phyloP scores from a whole-genome alignment of 2,797 vertebrate genomes.

The Argya squamiceps region DNA sequence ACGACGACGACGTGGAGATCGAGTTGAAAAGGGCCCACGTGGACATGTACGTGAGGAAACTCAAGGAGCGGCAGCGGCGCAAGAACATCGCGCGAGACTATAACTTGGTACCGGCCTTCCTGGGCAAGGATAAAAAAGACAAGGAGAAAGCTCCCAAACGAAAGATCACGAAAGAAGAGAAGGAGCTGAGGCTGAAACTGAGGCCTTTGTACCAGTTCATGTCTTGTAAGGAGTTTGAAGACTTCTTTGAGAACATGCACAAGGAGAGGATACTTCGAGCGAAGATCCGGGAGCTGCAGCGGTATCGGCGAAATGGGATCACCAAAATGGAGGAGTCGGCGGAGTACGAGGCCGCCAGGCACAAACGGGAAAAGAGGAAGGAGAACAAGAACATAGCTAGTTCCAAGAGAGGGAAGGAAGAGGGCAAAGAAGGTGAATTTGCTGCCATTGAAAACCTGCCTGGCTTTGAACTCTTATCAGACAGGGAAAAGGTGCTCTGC shows the following conservation, averaged over 20 bases:
- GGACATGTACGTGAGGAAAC: constrained; percentile 97
- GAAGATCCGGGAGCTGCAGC: constrained; percentile 94
- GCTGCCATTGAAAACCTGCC: constrained; percentile 92
- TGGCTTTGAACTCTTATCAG: constrained; percentile 93
- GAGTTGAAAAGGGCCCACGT: constrained; percentile 95
- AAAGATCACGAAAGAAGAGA: constrained; percentile 95
- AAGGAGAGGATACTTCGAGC: constrained; percentile 91
- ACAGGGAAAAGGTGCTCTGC: constrained; percentile 95
- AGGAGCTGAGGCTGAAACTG: constrained; percentile 88
- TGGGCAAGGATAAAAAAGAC: constrained; percentile 91
- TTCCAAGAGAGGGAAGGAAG: constrained; percentile 88
- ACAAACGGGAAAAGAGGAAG: constrained; percentile 94
- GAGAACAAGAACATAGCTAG: constrained; percentile 87
- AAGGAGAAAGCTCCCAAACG: constrained; percentile 86
- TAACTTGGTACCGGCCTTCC: constrained; percentile 89
- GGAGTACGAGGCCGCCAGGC: constrained; percentile 93
- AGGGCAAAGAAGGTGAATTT: constrained; percentile 90
- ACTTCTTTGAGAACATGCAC: constrained; percentile 96
- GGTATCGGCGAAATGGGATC: constrained; percentile 94
- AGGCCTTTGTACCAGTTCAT: constrained; percentile 95
- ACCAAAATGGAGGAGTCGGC: constrained; percentile 91
- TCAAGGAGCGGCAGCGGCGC: constrained; percentile 90
- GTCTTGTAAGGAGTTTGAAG: constrained; percentile 93
- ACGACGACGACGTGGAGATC: constrained; percentile 95
- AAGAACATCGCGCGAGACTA: constrained; percentile 97